Percentiles rank a stretch among this genome's conserved stretches.
phyloP scores from a whole-genome alignment of 2,797 vertebrate species.

The Muscicapa comitata region DNA sequence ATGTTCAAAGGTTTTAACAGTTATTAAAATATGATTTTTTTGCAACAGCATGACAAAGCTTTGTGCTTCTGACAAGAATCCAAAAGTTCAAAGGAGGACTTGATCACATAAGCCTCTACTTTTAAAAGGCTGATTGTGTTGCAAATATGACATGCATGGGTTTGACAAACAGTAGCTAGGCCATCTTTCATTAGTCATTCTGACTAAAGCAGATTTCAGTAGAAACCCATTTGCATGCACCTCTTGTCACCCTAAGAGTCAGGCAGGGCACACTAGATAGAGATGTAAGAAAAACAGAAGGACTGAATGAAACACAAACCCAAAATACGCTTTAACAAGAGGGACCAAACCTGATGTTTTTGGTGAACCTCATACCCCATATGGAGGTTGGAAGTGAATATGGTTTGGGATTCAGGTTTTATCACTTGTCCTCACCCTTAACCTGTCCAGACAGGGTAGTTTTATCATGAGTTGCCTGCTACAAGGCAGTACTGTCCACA shows the following conservation, averaged over 20 bases:
- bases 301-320: fast-evolving
- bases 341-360: neutral
- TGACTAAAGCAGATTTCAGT: neutral
- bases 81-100: conserved; percentile 32
- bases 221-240: neutral
- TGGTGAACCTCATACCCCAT: neutral
- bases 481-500: neutral
- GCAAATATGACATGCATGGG: neutral
- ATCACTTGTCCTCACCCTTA: neutral
- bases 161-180: neutral
- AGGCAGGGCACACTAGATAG: neutral
- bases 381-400: neutral
- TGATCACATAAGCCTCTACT: conserved; percentile 8
- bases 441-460: neutral
- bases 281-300: neutral
- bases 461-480: neutral
- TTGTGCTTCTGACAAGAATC: neutral
- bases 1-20: conserved; percentile 5
- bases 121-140: neutral
- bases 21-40: conserved; percentile 16
- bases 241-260: neutral
- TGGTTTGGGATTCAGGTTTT: neutral
- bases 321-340: neutral
- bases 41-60: conserved; percentile 2
- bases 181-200: neutral